A percentile compares a stretch with the other conserved stretches of the same genome.
These are phyloP conservation scores for Gasteruption jaculator DNA, from an alignment of 2,888 invertebrate genomes.

Conservation along the genomic window DNA sequence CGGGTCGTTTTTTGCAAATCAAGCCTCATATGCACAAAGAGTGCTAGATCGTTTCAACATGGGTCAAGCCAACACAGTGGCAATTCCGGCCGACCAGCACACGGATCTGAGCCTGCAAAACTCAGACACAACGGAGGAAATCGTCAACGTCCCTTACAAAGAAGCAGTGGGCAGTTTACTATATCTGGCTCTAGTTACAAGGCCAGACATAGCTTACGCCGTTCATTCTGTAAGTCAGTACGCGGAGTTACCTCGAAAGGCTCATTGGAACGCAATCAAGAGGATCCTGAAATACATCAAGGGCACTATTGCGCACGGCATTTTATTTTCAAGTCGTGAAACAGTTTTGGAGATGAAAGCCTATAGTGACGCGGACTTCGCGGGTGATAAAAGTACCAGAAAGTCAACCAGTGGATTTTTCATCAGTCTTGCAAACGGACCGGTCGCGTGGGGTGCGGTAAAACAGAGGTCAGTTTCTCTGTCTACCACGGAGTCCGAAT, in stretches of 20 bases:
- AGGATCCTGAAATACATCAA: conserved; percentile 14
- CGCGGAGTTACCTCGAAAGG: conserved; percentile 10
- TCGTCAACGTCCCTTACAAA: conserved; percentile 10
- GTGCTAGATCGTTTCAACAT: conserved; percentile 19
- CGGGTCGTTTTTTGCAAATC: conserved; percentile 19
- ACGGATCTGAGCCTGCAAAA: too few relatives aligned
- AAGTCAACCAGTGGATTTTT: too few relatives aligned
- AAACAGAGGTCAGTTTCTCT: too few relatives aligned
- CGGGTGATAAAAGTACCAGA: too few relatives aligned
- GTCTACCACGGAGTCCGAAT: too few relatives aligned
- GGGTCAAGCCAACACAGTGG: conserved; percentile 24
- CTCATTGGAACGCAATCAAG: conserved; percentile 17
- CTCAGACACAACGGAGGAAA: too few relatives aligned
- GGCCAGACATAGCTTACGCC: conserved; percentile 15
- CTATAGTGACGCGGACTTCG: too few relatives aligned
- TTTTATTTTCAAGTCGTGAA: too few relatives aligned
- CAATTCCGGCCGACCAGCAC: conserved; percentile 25
- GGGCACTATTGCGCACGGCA: too few relatives aligned
- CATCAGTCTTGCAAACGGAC: too few relatives aligned
- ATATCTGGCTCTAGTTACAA: conserved; percentile 15
- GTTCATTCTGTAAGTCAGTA: conserved; percentile 12
- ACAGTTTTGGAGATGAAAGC: too few relatives aligned
- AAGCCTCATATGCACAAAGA: conserved; percentile 14
- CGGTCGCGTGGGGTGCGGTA: too few relatives aligned
- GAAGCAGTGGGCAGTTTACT: conserved; percentile 17